These are phyloP conservation scores for Lithophane ornitopus DNA, from an alignment of 2,888 invertebrate genomes.

Conservation along the genomic window DNA sequence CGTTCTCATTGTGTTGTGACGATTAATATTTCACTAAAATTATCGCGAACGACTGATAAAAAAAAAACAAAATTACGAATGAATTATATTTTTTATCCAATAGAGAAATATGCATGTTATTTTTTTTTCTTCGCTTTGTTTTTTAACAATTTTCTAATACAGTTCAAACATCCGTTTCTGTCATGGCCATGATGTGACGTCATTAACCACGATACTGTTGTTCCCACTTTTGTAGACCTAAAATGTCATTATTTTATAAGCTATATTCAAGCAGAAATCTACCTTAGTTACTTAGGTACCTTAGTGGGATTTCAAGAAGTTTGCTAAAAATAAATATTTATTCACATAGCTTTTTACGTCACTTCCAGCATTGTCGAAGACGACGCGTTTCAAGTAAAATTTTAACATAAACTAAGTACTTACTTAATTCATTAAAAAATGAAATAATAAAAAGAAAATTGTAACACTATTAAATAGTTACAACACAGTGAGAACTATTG, in stretches of 20 bases:
- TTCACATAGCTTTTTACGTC: background rate
- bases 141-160: no score
- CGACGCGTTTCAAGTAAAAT: background rate
- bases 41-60: background rate
- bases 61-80: background rate
- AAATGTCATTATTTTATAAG: background rate
- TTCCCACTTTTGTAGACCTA: no score
- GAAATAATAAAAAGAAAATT: background rate
- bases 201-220: background rate
- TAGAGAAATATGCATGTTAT: background rate
- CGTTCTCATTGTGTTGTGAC: constrained; percentile 21
- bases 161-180: background rate
- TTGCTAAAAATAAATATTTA: background rate
- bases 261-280: background rate
- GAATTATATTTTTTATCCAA: background rate
- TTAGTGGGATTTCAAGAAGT: background rate
- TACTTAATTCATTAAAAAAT: background rate
- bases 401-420: background rate
- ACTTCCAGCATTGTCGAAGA: no score
- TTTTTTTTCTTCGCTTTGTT: no score
- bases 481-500: constrained; percentile 19
- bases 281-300: background rate
- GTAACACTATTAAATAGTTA: constrained; percentile 18
- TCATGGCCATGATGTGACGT: background rate
- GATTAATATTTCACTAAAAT: background rate